Percentiles rank a stretch among this genome's conserved stretches.
These are phyloP conservation scores for Agrochola circellaris DNA, from an alignment of 2,888 invertebrate genomes.

Conservation along the genomic window DNA sequence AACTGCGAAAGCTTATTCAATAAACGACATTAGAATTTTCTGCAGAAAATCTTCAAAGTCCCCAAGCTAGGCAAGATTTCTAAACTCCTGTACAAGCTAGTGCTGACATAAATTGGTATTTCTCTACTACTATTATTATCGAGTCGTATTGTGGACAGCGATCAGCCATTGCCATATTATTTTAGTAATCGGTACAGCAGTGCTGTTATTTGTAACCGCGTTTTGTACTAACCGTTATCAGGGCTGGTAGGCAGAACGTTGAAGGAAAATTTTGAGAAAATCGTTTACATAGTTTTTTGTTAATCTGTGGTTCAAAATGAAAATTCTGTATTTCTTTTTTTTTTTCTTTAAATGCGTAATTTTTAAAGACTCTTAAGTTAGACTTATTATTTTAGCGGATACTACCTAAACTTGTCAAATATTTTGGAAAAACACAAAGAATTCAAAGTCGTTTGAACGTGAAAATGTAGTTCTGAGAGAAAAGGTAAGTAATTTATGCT, in stretches of 20 bases:
- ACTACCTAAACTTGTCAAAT: no score
- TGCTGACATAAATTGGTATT: conserved; percentile 18
- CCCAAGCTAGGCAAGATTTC: conserved; percentile 3
- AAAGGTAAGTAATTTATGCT: no score
- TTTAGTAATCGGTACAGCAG: conserved; percentile 45
- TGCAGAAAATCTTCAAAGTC: background rate
- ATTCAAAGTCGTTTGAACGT: no score
- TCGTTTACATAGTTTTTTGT: background rate
- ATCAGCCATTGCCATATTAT: conserved; percentile 40
- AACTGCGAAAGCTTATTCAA: no score
- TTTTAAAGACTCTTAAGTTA: background rate
- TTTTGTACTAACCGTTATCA: conserved; percentile 38
- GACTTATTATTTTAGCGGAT: no score
- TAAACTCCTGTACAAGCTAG: background rate
- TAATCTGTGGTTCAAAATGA: background rate
- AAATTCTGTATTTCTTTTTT: background rate
- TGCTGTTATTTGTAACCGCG: conserved; percentile 55
- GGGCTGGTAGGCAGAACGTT: conserved; percentile 22
- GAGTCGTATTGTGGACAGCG: conserved; percentile 37
- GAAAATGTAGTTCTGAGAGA: no score
- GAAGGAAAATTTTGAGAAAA: background rate
- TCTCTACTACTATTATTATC: conserved; percentile 37
- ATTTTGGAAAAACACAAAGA: no score
- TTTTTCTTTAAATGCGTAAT: background rate
- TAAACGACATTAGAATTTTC: background rate